These are phyloP conservation scores for Nesospiza acunhae DNA, from an alignment of 2,113 vertebrate genomes.

Conservation along the genomic window DNA sequence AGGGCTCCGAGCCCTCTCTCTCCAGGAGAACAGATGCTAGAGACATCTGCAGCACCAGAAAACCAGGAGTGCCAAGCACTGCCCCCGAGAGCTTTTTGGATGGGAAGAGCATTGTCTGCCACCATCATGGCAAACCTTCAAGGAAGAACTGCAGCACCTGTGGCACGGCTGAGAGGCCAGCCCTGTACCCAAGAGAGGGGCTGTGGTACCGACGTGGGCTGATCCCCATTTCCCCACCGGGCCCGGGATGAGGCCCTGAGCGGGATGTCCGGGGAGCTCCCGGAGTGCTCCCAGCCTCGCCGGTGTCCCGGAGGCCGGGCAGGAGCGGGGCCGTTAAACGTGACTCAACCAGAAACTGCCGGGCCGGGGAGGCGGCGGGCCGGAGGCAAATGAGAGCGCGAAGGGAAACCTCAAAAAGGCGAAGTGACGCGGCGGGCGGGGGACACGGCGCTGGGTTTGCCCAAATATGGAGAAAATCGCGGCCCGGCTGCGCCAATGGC, in stretches of 20 bases:
- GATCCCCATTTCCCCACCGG: rapidly evolving
- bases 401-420: conserved; percentile 76
- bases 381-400: conserved; percentile 47
- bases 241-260: rapidly evolving
- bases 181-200: not conserved
- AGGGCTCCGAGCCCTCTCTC: not conserved
- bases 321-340: conserved; percentile 59
- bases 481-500: conserved; percentile 31
- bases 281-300: not conserved
- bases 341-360: conserved; percentile 80
- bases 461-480: conserved; percentile 75
- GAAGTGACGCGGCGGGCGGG: conserved; percentile 62
- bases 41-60: too few species aligned
- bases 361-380: not conserved
- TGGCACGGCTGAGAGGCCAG: rapidly evolving
- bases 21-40: not conserved
- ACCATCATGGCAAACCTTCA: not conserved
- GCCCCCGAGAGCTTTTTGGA: not conserved
- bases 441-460: not conserved
- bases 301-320: not conserved
- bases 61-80: not conserved
- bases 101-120: not conserved
- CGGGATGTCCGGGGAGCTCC: rapidly evolving
- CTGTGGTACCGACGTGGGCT: rapidly evolving
- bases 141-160: not conserved